Evolutionary conservation across 53 echinoderm and acorn worm species (phyloP).

Genomic region (Temnopleurus reevesii): DNA sequence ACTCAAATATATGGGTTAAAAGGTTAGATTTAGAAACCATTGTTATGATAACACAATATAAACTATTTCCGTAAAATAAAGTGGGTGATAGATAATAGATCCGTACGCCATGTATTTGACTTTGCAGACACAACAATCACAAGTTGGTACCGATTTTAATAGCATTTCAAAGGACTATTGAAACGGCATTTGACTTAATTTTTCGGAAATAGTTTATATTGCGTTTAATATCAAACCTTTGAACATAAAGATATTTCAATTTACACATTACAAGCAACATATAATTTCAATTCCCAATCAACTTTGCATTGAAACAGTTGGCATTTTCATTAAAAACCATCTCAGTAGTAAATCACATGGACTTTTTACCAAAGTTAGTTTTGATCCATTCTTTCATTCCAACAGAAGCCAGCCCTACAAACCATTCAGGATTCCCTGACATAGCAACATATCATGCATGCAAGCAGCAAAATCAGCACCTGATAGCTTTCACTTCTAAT

Average conservation of each 20-base stretch:
- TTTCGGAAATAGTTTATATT: too few relatives aligned
- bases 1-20: neutral
- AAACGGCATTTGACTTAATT: too few relatives aligned
- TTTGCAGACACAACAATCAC: too few relatives aligned
- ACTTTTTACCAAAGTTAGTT: neutral
- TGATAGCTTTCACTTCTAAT: too few relatives aligned
- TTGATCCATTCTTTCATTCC: neutral
- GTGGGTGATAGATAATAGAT: too few relatives aligned
- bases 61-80: too few relatives aligned
- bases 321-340: neutral
- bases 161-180: too few relatives aligned
- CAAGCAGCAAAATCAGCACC: constrained; percentile 5
- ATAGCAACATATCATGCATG: neutral
- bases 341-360: too few relatives aligned
- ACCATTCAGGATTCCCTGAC: neutral
- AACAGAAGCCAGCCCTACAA: neutral
- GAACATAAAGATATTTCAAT: neutral
- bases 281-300: neutral
- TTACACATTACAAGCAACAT: neutral
- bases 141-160: too few relatives aligned
- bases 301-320: neutral
- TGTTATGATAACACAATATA: too few relatives aligned
- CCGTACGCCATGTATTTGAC: too few relatives aligned
- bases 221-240: neutral
- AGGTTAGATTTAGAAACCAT: too few relatives aligned